phyloP scores from a whole-genome alignment of 1,140 invertebrate species.

The Anthonomus grandis region DNA sequence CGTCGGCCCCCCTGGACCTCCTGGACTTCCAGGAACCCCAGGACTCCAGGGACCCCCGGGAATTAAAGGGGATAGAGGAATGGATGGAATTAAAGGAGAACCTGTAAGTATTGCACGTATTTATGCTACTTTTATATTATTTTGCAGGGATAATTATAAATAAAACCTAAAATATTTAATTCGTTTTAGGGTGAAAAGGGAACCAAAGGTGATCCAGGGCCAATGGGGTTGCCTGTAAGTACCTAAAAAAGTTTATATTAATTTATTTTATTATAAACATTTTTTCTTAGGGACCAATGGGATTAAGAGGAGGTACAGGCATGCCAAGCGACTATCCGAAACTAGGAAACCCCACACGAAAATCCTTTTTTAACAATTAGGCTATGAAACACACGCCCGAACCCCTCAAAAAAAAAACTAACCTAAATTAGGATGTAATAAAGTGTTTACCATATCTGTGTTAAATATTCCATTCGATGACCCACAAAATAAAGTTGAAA shows the following conservation, averaged over 20 bases:
- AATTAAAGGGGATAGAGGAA: slow-evolving; percentile 83
- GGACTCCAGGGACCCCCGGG: slow-evolving; percentile 80
- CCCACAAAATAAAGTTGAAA: too few relatives aligned
- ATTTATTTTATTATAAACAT: too few relatives aligned
- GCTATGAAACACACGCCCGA: too few relatives aligned
- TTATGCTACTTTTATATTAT: too few relatives aligned
- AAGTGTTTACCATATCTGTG: too few relatives aligned
- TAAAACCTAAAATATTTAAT: neutral
- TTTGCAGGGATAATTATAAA: neutral
- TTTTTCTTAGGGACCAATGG: slow-evolving; percentile 75
- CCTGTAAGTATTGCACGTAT: slow-evolving; percentile 58
- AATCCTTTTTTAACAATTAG: too few relatives aligned
- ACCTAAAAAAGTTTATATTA: slow-evolving; percentile 1
- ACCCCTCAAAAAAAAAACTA: too few relatives aligned
- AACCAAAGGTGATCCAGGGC: slow-evolving; percentile 84
- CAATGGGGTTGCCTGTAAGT: slow-evolving; percentile 93
- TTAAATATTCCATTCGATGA: too few relatives aligned
- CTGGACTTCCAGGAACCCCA: slow-evolving; percentile 69
- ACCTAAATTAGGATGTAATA: too few relatives aligned
- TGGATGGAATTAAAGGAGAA: slow-evolving; percentile 85
- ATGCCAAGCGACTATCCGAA: slow-evolving; percentile 72
- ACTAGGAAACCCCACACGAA: slow-evolving; percentile 72
- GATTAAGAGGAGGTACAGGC: slow-evolving; percentile 77
- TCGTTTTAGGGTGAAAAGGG: slow-evolving; percentile 82
- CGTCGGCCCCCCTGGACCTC: slow-evolving; percentile 80